Percentiles rank a stretch among this genome's conserved stretches.
Conservation (phyloP, 2,888 invertebrate species). For the Megamerina dolium region DNA sequence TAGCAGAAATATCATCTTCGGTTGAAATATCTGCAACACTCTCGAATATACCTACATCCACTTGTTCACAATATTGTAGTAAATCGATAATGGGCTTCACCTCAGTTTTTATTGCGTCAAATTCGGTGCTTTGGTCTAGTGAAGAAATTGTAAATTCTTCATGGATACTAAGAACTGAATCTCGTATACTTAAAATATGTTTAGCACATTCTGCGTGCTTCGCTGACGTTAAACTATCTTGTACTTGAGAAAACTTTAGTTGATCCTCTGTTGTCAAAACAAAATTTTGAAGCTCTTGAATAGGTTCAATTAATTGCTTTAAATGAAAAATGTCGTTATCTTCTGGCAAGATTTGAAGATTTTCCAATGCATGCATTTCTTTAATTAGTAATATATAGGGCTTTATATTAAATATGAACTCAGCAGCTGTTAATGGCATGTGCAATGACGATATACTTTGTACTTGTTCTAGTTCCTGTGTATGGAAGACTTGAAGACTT, state of each 20-base stretch:
- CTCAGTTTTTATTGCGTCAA: constrained; percentile 25
- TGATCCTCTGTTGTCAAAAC: constrained; percentile 40
- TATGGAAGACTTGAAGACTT: constrained; percentile 29
- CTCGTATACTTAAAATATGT: constrained; percentile 28
- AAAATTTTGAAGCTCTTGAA: constrained; percentile 43
- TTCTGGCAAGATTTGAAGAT: constrained; percentile 26
- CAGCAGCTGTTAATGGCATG: constrained; percentile 14
- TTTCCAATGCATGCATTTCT: constrained; percentile 31
- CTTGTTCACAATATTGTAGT: constrained; percentile 37
- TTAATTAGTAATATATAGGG: constrained; percentile 30
- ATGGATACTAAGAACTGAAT: constrained; percentile 30
- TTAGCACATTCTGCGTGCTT: constrained; percentile 27
- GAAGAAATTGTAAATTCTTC: constrained; percentile 22
- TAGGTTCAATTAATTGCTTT: constrained; percentile 41
- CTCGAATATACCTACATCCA: constrained; percentile 47
- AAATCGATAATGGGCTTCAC: constrained; percentile 26
- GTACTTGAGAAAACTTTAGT: constrained; percentile 32
- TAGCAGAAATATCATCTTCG: constrained; percentile 55
- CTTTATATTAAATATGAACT: constrained; percentile 26
- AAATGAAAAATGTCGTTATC: constrained; percentile 31
- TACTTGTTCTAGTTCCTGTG: constrained; percentile 28
- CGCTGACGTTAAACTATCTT: constrained; percentile 21
- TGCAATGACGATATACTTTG: constrained; percentile 20
- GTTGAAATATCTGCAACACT: constrained; percentile 54
- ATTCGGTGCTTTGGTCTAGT: constrained; percentile 24